A percentile compares a stretch with the other conserved stretches of the same genome.
Conservation (phyloP, 2,113 vertebrate genomes). For the Rhynchomys soricoides region DNA sequence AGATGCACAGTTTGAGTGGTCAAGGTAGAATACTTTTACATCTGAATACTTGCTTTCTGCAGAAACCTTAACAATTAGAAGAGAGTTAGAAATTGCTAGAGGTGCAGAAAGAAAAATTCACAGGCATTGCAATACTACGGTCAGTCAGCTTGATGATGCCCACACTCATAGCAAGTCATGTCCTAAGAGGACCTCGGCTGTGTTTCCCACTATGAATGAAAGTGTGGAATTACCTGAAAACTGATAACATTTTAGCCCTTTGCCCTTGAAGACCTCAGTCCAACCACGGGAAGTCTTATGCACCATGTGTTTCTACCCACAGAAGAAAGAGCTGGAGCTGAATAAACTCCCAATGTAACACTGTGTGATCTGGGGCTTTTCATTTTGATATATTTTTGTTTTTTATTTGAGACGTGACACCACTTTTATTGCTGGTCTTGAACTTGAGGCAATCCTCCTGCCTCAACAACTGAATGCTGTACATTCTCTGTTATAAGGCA, state of each 20-base stretch:
- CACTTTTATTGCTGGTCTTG: neutral
- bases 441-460: neutral
- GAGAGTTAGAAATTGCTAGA: neutral
- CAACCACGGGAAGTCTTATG: neutral
- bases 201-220: neutral
- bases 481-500: neutral
- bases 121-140: neutral
- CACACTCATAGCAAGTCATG: neutral
- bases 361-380: neutral
- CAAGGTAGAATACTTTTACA: neutral
- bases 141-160: neutral
- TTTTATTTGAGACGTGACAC: neutral
- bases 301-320: neutral
- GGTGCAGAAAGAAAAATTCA: neutral
- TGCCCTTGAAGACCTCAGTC: neutral
- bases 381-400: neutral
- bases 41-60: neutral
- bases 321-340: neutral
- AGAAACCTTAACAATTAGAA: neutral
- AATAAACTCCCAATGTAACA: neutral
- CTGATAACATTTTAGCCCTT: neutral
- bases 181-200: neutral
- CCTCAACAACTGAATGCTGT: neutral
- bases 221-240: neutral
- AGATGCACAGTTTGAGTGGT: neutral